These are phyloP conservation scores for Otolemur crassicaudatus DNA, from an alignment of 2,797 vertebrate species.

Conservation along the genomic window DNA sequence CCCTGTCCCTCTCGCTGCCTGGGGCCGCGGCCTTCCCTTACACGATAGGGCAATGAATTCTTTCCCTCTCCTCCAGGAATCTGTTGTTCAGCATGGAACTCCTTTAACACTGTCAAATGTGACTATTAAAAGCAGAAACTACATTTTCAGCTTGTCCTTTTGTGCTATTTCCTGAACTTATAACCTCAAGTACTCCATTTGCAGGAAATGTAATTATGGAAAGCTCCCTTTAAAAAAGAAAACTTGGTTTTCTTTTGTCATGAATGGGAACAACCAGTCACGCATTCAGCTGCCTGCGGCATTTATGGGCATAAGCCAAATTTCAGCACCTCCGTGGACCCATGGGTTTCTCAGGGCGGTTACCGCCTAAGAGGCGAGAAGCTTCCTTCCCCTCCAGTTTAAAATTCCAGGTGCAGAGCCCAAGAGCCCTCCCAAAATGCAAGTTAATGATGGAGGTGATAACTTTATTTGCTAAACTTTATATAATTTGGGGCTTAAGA, in stretches of 20 bases:
- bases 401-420: constrained; percentile 9
- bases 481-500: not conserved
- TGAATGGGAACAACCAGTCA: constrained; percentile 52
- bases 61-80: not conserved
- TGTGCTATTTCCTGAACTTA: constrained; percentile 44
- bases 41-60: not conserved
- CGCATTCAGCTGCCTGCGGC: not conserved
- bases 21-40: not conserved
- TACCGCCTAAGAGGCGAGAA: not conserved
- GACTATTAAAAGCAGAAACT: constrained; percentile 44
- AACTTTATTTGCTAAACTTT: constrained; percentile 26
- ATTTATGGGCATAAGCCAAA: not conserved
- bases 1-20: not conserved
- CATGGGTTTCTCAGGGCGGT: not conserved
- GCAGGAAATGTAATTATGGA: constrained; percentile 12
- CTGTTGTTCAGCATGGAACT: not conserved
- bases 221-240: constrained; percentile 32
- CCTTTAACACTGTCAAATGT: not conserved
- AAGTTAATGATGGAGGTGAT: not conserved
- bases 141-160: constrained; percentile 35
- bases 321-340: not conserved
- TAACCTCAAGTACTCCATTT: constrained; percentile 22
- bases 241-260: constrained; percentile 59
- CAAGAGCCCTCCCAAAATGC: not conserved
- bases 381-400: constrained; percentile 43